Conservation (phyloP, 2,797 vertebrate species). For the Notoglanidium macrostoma region DNA sequence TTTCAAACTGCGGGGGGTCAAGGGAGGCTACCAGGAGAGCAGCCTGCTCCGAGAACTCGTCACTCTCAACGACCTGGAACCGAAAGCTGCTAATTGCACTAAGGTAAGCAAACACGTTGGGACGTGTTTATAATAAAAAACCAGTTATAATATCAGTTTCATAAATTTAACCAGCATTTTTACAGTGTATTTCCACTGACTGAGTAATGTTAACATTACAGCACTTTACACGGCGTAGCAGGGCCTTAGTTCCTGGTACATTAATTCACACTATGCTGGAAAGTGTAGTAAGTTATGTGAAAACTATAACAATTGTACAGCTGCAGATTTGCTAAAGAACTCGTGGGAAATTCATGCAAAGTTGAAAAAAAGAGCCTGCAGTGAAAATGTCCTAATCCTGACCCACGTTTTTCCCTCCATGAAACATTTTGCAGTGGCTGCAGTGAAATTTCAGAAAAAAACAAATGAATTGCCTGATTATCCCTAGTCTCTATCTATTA, state of each 20-base stretch:
- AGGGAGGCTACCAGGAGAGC: constrained; percentile 98
- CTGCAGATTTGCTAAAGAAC: no score
- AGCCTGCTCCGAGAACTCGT: constrained; percentile 95
- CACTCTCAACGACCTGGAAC: constrained; percentile 93
- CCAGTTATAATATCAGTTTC: no score
- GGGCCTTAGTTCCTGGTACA: background rate
- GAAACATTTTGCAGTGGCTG: background rate
- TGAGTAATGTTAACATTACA: background rate
- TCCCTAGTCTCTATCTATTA: background rate
- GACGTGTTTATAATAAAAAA: background rate
- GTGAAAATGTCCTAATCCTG: background rate
- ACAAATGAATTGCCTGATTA: background rate
- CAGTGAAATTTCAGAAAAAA: background rate
- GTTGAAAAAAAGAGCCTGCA: background rate
- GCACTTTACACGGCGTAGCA: background rate
- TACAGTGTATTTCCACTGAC: background rate
- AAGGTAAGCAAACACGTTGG: constrained; percentile 77
- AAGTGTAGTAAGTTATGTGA: background rate
- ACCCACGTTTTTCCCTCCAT: background rate
- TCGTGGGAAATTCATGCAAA: background rate
- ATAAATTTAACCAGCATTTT: background rate
- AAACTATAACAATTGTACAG: background rate
- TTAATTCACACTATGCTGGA: background rate
- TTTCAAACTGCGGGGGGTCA: constrained; percentile 96
- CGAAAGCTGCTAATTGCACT: constrained; percentile 99